phyloP scores from a whole-genome alignment of 2,797 vertebrate genomes.

The Rousettus madagascariensis region DNA sequence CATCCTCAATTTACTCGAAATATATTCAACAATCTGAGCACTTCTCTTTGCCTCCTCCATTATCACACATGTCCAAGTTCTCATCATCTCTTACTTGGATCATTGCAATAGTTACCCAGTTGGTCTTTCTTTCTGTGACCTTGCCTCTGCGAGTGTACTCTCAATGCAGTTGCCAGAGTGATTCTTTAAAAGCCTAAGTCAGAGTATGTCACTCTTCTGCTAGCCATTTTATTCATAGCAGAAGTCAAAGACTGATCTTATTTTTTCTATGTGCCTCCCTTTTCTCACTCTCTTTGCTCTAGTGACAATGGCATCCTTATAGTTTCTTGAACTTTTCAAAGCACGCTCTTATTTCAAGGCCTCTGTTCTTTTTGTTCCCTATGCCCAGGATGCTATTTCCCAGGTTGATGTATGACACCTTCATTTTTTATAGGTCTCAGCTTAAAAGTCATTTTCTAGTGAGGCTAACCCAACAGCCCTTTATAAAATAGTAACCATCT shows the following conservation, averaged over 20 bases:
- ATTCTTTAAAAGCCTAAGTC: neutral
- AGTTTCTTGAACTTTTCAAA: conserved; percentile 1
- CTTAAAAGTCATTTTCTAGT: neutral
- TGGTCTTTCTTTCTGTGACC: neutral
- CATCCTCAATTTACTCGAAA: neutral
- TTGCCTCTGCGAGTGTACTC: neutral
- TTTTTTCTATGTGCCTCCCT: neutral
- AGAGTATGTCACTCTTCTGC: neutral
- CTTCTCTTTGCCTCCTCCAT: neutral
- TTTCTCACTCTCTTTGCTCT: neutral
- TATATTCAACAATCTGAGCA: neutral
- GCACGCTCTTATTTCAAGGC: neutral
- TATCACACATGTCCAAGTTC: neutral
- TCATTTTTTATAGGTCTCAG: neutral
- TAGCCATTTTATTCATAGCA: neutral
- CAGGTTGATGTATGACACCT: neutral
- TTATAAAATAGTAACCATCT: neutral
- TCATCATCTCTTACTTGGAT: neutral
- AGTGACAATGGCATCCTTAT: neutral
- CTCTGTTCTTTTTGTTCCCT: neutral
- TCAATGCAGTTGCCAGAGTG: neutral
- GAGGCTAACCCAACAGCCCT: neutral
- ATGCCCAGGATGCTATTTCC: neutral
- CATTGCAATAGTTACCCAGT: neutral
- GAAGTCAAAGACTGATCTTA: neutral